phyloP scores from a whole-genome alignment of 2,888 invertebrate genomes.

The Eupithecia subfuscata region DNA sequence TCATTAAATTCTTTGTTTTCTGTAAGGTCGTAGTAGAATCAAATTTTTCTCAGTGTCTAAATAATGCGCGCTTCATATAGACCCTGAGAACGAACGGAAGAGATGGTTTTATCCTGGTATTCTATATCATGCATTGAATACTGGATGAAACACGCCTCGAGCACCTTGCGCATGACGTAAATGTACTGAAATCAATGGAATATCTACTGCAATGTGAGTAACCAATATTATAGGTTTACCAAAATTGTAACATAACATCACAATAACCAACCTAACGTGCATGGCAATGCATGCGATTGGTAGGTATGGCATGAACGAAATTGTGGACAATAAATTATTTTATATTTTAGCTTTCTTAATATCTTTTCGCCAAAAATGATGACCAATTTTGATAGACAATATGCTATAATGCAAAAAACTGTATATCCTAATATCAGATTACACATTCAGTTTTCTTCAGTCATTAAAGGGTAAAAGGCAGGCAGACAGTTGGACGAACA shows the following conservation, averaged over 20 bases:
- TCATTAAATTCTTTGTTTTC: too few species aligned
- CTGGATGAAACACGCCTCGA: conserved; percentile 8
- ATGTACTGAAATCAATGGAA: background rate
- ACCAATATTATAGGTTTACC: background rate
- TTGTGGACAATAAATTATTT: background rate
- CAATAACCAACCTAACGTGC: background rate
- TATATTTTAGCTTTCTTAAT: too few species aligned
- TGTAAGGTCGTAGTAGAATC: too few species aligned
- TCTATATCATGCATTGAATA: conserved; percentile 18
- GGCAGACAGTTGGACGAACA: too few species aligned
- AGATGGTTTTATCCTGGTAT: background rate
- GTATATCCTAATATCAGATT: too few species aligned
- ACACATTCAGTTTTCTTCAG: too few species aligned
- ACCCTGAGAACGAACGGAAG: background rate
- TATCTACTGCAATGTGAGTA: background rate
- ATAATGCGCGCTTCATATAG: too few species aligned
- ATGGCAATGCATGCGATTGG: background rate
- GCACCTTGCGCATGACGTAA: background rate
- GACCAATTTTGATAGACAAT: too few species aligned
- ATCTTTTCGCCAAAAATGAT: too few species aligned
- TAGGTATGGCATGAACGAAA: background rate
- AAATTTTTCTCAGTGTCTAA: too few species aligned
- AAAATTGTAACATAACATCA: background rate
- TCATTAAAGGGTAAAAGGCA: too few species aligned
- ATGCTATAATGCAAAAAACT: too few species aligned